Conservation (phyloP, 2,113 vertebrate genomes). For the Gallinago undulata region DNA sequence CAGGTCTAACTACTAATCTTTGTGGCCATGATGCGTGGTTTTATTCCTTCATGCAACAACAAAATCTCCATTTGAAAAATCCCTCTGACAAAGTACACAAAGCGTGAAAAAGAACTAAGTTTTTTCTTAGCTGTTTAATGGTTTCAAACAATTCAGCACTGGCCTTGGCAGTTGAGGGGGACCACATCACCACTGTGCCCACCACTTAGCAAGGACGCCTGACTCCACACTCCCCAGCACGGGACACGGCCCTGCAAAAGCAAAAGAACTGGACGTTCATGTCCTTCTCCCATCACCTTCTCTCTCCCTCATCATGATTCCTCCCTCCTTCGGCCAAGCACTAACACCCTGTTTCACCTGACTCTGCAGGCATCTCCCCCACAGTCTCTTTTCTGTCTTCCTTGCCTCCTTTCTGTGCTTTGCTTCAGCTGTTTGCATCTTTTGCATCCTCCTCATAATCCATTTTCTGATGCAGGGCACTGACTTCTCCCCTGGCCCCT, state of each 20-base stretch:
- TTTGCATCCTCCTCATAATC: background rate
- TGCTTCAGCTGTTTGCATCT: background rate
- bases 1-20: slow-evolving; percentile 57
- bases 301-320: background rate
- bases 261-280: background rate
- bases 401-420: background rate
- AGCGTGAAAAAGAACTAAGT: background rate
- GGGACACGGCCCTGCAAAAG: background rate
- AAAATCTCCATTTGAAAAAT: slow-evolving; percentile 37
- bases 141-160: background rate
- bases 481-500: background rate
- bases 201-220: accelerated
- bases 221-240: accelerated
- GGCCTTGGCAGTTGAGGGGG: background rate
- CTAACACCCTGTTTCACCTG: background rate
- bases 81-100: background rate
- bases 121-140: background rate
- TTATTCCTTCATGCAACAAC: slow-evolving; percentile 27
- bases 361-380: background rate
- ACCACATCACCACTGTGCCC: background rate
- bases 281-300: background rate
- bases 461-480: background rate
- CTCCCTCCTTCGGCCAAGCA: background rate
- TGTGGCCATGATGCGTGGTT: background rate
- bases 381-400: background rate